Base-by-base conservation (phyloP, 2,888 invertebrate genomes). In the Dasypolia templi region DNA sequence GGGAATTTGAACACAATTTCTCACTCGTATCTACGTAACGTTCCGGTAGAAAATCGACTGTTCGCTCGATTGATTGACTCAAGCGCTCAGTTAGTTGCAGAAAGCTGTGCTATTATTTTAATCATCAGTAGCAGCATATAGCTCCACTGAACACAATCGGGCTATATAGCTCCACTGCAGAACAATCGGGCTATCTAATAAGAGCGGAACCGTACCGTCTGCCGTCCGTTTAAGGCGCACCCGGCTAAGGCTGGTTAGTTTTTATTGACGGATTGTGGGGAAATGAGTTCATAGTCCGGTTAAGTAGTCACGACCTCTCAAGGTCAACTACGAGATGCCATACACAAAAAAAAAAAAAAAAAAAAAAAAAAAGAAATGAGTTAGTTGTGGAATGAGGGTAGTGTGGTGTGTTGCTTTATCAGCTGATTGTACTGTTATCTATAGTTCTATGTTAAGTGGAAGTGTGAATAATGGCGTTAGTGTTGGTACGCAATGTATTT, bases 191-290 rank as follows among this genome's bases (percentile, higher is more conserved):
- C 46, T 83, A 82, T 82, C 81, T 72, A 85, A 82, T 79, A 88
- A 83, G 87, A 89, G 83, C 89, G 89, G 89, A 82, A 82, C 70
- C 22, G 85, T 67, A 59, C 56, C 32, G 74, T 78, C 83, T 84
- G 44, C 44, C 14, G 29, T 42, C 35, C 69, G 80, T 86, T 80
- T 88, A 88, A 81, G 86, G 88, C 69, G 80, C 91, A 86, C 81
- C 82, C 73, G 90, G 89, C 59, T 61, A 79, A 86, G 74, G 66
- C 64, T 64, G 49, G 49, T 70, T 83, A 81, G 86, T 90, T 91
- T 91, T 90, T 91, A 88, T 87, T 72, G 70, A 66, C 44, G n/a
- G 0, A 29, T 59, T 64, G 59, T 68, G 79, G 79, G 59, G 51
- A 73, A 63, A 61, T 59, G 1, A 29, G 46, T 61, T 49, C n/a